Evolutionary conservation across 2,113 vertebrate genomes (phyloP).

Genomic region (Gymnogyps californianus): DNA sequence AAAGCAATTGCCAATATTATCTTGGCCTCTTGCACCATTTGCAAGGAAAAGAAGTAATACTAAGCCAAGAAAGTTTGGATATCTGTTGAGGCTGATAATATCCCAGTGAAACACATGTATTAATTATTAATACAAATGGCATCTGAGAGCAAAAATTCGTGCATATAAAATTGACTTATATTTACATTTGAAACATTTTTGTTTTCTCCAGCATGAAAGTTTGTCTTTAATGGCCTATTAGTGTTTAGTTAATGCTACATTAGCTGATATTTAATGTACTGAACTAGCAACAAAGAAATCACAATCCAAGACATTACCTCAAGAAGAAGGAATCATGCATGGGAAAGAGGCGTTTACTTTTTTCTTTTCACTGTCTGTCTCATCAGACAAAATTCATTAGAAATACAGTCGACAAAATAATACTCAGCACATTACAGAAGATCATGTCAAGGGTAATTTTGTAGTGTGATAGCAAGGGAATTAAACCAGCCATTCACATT

Average conservation of each 20-base stretch:
- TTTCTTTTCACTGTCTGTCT: not conserved
- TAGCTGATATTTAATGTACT: constrained; percentile 28
- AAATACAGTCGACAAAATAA: not conserved
- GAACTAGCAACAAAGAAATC: not conserved
- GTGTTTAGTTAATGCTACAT: constrained; percentile 26
- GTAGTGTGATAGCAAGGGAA: not conserved
- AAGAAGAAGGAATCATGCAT: constrained; percentile 3
- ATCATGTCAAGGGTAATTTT: not conserved
- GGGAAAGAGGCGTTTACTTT: not conserved
- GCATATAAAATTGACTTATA: constrained; percentile 8
- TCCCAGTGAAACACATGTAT: not conserved
- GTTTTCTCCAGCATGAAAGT: not conserved
- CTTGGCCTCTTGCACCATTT: not conserved
- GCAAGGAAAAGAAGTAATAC: not conserved
- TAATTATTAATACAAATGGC: constrained; percentile 47
- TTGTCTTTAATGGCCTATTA: constrained; percentile 38
- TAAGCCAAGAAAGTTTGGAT: not conserved
- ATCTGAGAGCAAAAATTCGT: not conserved
- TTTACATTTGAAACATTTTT: constrained; percentile 27
- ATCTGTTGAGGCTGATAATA: not conserved
- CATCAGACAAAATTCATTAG: not conserved
- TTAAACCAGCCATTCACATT: not conserved
- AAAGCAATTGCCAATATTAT: not conserved
- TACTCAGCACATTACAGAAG: not conserved
- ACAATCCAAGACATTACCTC: constrained; percentile 5